Evolutionary conservation across 1,140 invertebrate genomes (phyloP).

Genomic region (Pachypsylla venusta): DNA sequence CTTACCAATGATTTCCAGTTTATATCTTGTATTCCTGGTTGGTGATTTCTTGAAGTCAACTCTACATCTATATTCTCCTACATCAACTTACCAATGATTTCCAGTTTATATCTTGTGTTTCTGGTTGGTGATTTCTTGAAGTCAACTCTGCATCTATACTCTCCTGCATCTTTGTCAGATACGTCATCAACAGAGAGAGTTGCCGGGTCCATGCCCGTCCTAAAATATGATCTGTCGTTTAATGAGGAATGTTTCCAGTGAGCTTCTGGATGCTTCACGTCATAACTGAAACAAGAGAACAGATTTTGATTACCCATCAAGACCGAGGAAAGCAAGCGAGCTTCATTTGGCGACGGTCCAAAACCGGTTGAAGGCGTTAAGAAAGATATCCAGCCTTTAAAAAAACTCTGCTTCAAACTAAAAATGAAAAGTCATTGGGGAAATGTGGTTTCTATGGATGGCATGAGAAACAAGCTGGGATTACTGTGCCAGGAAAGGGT

Average conservation of each 20-base stretch:
- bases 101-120: slow-evolving; percentile 60
- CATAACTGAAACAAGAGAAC: slow-evolving; percentile 6
- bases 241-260: slow-evolving; percentile 38
- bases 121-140: slow-evolving; percentile 64
- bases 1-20: slow-evolving; percentile 68
- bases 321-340: too few relatives aligned
- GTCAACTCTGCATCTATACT: slow-evolving; percentile 63
- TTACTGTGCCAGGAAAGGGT: too few relatives aligned
- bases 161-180: slow-evolving; percentile 48
- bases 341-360: too few relatives aligned
- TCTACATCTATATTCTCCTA: slow-evolving; percentile 56
- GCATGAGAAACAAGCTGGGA: too few relatives aligned
- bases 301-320: too few relatives aligned
- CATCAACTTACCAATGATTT: slow-evolving; percentile 71
- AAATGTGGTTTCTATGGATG: too few relatives aligned
- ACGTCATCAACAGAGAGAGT: slow-evolving; percentile 45
- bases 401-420: too few relatives aligned
- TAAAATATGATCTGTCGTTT: slow-evolving; percentile 37
- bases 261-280: not conserved
- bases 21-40: slow-evolving; percentile 60
- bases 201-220: slow-evolving; percentile 39
- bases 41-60: slow-evolving; percentile 69
- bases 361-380: too few relatives aligned
- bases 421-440: too few relatives aligned
- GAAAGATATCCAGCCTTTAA: too few relatives aligned